phyloP scores from a whole-genome alignment of 2,797 vertebrate genomes.

The Hyperoplus immaculatus region DNA sequence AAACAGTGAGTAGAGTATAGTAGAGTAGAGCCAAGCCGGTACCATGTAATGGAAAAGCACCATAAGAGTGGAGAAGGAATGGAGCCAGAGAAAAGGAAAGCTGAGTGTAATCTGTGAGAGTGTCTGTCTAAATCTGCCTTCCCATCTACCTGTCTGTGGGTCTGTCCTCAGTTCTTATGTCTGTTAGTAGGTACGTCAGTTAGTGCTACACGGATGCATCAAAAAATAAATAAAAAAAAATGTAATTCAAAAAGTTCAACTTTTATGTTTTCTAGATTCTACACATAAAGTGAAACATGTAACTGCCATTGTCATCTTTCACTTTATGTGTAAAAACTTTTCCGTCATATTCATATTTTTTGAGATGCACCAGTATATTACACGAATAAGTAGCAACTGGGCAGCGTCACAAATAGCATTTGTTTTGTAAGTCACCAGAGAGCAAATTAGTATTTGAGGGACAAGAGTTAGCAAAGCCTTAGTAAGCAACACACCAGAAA shows the following conservation, averaged over 20 bases:
- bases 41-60: too few species aligned
- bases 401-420: conserved; percentile 35
- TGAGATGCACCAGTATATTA: background rate
- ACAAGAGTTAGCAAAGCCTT: conserved; percentile 40
- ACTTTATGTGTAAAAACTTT: too few species aligned
- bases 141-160: conserved; percentile 71
- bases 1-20: too few species aligned
- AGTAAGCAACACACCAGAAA: conserved; percentile 41
- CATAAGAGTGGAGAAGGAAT: conserved; percentile 5
- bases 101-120: conserved; percentile 56
- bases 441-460: conserved; percentile 23
- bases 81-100: conserved; percentile 16
- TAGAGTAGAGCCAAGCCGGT: too few species aligned
- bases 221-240: too few species aligned
- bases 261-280: too few species aligned
- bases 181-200: conserved; percentile 54
- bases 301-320: too few species aligned
- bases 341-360: too few species aligned
- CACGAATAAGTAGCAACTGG: conserved; percentile 49
- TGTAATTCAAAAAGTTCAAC: too few species aligned
- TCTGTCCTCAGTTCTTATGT: conserved; percentile 72
- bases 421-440: conserved; percentile 37
- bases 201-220: conserved; percentile 6
- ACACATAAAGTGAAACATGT: too few species aligned
- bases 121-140: conserved; percentile 77